phyloP scores from a whole-genome alignment of 2,113 vertebrate species.

The Oplegnathus fasciatus region DNA sequence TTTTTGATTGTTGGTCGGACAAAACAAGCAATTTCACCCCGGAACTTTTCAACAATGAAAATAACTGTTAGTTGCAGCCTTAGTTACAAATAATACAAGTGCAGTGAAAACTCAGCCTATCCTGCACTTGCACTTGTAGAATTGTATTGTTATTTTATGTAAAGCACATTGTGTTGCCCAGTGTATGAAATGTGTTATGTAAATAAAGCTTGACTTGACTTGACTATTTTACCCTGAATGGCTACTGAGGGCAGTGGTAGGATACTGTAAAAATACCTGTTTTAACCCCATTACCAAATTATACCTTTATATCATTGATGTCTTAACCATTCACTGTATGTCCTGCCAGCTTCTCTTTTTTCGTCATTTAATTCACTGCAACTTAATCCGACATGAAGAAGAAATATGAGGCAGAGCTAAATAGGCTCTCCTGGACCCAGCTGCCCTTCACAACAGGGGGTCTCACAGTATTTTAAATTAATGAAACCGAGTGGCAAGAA shows the following conservation, averaged over 20 bases:
- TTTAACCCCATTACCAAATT: background rate
- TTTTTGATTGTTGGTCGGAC: background rate
- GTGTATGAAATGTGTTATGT: too few species aligned
- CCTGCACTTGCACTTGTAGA: too few species aligned
- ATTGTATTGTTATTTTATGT: too few species aligned
- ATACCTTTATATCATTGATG: background rate
- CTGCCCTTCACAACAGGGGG: conserved; percentile 58
- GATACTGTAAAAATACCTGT: background rate
- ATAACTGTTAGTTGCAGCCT: background rate
- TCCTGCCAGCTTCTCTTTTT: conserved; percentile 32
- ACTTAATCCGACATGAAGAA: conserved; percentile 45
- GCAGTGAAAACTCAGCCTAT: background rate
- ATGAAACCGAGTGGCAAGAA: conserved; percentile 24
- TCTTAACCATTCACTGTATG: background rate
- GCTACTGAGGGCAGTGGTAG: background rate
- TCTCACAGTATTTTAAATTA: conserved; percentile 49
- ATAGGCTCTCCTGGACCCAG: conserved; percentile 51
- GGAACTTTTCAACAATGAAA: background rate
- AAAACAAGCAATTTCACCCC: background rate
- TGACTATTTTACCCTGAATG: background rate
- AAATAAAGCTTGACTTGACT: too few species aligned
- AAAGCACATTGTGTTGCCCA: too few species aligned
- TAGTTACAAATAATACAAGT: background rate
- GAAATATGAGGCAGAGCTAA: conserved; percentile 54
- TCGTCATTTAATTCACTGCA: conserved; percentile 35